Percentiles rank a stretch among this genome's conserved stretches.
Conservation (phyloP, 1,140 invertebrate species). For the Psix sp. region DNA sequence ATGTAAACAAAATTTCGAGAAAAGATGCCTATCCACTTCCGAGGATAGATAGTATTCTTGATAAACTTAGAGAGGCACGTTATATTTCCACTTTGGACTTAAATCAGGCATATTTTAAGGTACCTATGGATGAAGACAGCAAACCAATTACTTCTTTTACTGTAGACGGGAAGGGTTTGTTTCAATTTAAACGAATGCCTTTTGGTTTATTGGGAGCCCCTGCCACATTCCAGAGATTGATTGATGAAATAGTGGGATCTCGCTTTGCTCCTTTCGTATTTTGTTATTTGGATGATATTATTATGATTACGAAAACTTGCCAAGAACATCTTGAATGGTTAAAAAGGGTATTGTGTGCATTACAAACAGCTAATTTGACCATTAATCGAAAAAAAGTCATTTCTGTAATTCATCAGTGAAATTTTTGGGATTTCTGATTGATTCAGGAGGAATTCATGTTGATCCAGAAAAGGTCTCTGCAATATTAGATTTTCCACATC, state of each 20-base stretch:
- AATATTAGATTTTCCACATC: conserved; percentile 56
- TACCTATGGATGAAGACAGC: conserved; percentile 26
- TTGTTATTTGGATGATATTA: conserved; percentile 34
- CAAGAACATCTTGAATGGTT: conserved; percentile 49
- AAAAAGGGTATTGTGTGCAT: conserved; percentile 24
- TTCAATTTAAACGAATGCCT: conserved; percentile 60
- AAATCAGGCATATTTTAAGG: conserved; percentile 61
- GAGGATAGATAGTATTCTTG: conserved; percentile 33
- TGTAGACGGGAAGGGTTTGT: conserved; percentile 28
- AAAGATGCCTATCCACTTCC: conserved; percentile 10
- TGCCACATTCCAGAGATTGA: conserved; percentile 21
- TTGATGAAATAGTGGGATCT: background rate
- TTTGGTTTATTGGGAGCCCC: conserved; percentile 65
- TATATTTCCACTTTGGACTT: conserved; percentile 58
- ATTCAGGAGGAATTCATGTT: conserved; percentile 36
- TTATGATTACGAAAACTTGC: conserved; percentile 14
- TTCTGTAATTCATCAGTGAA: conserved; percentile 45
- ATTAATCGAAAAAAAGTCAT: conserved; percentile 45
- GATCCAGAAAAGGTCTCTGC: conserved; percentile 62
- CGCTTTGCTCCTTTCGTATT: conserved; percentile 20
- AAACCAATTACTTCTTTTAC: conserved; percentile 24
- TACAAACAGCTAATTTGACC: conserved; percentile 35
- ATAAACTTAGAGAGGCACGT: conserved; percentile 56
- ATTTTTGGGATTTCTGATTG: conserved; percentile 63
- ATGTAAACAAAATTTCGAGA: conserved; percentile 1